Percentiles rank a stretch among this genome's conserved stretches.
phyloP scores from a whole-genome alignment of 2,797 vertebrate genomes.

The Peromyscus eremicus region DNA sequence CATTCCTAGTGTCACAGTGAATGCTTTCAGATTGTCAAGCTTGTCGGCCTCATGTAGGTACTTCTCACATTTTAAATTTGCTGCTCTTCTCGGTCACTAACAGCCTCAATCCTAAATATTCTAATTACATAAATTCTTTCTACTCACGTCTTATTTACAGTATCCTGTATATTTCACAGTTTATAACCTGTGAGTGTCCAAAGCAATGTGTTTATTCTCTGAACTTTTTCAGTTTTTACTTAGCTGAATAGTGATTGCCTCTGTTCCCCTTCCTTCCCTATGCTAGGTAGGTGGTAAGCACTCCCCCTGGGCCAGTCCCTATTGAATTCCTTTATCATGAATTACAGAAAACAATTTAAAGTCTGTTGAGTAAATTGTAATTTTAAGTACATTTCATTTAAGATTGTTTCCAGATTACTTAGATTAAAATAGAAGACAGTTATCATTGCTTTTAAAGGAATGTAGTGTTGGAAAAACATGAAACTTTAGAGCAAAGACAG shows the following conservation, averaged over 20 bases:
- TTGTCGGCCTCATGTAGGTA: background rate
- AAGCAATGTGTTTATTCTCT: slow-evolving; percentile 47
- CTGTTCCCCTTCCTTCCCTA: background rate
- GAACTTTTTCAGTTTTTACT: slow-evolving; percentile 12
- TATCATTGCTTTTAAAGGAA: slow-evolving; percentile 68
- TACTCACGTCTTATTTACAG: background rate
- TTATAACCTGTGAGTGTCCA: background rate
- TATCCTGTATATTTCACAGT: background rate
- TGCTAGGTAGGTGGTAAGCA: background rate
- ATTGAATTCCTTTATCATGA: background rate
- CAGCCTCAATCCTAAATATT: slow-evolving; percentile 18
- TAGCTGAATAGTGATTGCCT: slow-evolving; percentile 44
- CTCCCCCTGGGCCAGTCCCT: background rate
- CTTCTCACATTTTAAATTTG: slow-evolving; percentile 3
- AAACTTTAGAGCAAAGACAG: slow-evolving; percentile 77
- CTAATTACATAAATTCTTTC: background rate
- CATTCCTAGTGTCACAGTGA: background rate
- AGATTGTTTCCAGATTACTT: slow-evolving; percentile 63
- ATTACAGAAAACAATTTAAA: slow-evolving; percentile 44
- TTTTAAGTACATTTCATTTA: slow-evolving; percentile 57
- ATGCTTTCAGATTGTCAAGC: slow-evolving; percentile 46
- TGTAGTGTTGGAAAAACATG: slow-evolving; percentile 72
- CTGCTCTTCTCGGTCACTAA: background rate
- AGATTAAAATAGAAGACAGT: slow-evolving; percentile 62
- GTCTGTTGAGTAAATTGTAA: slow-evolving; percentile 2